phyloP scores from a whole-genome alignment of 2,113 vertebrate species.

The Silurus glanis region DNA sequence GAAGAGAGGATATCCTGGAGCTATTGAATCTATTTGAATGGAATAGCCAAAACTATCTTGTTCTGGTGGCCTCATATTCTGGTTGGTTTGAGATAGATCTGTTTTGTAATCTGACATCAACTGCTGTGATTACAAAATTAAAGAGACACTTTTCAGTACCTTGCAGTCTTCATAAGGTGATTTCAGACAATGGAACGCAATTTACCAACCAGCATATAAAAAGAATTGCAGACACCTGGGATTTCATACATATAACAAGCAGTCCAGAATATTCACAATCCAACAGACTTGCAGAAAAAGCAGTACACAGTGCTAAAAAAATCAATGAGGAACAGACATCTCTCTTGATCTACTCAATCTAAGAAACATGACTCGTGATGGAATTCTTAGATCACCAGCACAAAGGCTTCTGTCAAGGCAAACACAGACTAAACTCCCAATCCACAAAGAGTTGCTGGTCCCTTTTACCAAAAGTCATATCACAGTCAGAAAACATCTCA shows the following conservation, averaged over 20 bases:
- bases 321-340: not conserved
- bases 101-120: not conserved
- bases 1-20: not conserved
- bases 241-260: not conserved
- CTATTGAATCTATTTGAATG: conserved; percentile 44
- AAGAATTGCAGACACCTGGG: not conserved
- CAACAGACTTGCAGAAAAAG: not conserved
- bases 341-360: conserved; percentile 4
- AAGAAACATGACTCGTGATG: not conserved
- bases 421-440: not conserved
- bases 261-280: not conserved
- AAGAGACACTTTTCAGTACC: conserved; percentile 27
- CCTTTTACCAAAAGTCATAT: not conserved
- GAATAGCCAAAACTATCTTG: conserved; percentile 20
- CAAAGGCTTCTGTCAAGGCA: not conserved
- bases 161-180: not conserved
- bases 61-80: conserved; percentile 29
- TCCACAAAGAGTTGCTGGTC: not conserved
- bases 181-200: not conserved
- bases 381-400: not conserved
- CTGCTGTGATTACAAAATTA: not conserved
- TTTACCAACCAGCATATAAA: not conserved
- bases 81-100: conserved; percentile 39
- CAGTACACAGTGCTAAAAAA: not conserved
- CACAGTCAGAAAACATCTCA: not conserved